Conservation (phyloP, 2,888 invertebrate genomes). For the Agonopterix arenella region DNA sequence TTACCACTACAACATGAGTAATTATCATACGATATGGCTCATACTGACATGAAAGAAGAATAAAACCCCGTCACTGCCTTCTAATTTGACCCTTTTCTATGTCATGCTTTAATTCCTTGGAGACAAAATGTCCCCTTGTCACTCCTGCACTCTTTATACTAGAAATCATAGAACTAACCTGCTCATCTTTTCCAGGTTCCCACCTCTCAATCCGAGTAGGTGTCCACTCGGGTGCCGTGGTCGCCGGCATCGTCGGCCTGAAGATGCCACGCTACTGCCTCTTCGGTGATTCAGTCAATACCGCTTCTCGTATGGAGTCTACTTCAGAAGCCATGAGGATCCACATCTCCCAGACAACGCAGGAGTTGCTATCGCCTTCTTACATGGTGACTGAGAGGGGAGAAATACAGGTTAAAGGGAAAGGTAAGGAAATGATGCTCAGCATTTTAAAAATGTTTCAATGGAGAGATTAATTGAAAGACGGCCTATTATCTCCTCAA, state of each 20-base stretch:
- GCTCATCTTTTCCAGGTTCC: slow-evolving; percentile 71
- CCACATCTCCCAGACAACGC: slow-evolving; percentile 94
- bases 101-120: too few species aligned
- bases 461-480: too few species aligned
- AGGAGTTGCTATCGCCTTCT: slow-evolving; percentile 82
- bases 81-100: too few species aligned
- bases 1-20: too few species aligned
- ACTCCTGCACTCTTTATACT: too few species aligned
- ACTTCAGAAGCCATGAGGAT: slow-evolving; percentile 95
- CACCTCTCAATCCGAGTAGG: slow-evolving; percentile 91
- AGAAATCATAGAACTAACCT: too few species aligned
- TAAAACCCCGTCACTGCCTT: too few species aligned
- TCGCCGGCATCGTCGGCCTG: slow-evolving; percentile 94
- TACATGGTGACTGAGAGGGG: slow-evolving; percentile 88
- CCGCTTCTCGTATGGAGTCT: slow-evolving; percentile 95
- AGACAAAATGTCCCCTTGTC: too few species aligned
- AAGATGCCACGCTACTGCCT: slow-evolving; percentile 94
- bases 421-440: slow-evolving; percentile 74
- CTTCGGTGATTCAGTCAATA: slow-evolving; percentile 94
- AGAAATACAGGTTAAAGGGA: slow-evolving; percentile 93
- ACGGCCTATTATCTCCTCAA: background rate
- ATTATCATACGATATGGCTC: too few species aligned
- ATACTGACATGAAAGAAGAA: too few species aligned
- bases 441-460: too few species aligned
- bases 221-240: slow-evolving; percentile 93